Evolutionary conservation across 2,113 vertebrate species (phyloP), one percentile per base, ranked within the genome.

Genomic region (Atherinomorus stipes): DNA sequence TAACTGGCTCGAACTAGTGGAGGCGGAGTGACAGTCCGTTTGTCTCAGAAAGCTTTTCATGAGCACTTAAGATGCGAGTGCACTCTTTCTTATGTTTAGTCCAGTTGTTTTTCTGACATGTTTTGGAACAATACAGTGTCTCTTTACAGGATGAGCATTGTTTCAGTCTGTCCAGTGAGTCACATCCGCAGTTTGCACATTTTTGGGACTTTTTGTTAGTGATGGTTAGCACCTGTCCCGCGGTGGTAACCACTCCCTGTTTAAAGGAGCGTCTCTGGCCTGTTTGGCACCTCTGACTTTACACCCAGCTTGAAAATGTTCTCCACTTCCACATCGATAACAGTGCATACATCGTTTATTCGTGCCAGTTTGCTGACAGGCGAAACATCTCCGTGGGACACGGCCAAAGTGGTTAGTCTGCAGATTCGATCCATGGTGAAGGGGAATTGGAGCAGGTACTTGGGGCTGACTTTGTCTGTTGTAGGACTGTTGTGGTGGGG

Each of bases 261-360:
- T 88, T 88, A 85, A 83, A 64, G 53, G 49, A 11, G 12, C 38
- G n/a, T 72, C 63, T 19, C 34, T 54, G 1, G 23, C 26, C 0
- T 5, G 23, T 31, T 7, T 66, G 12, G 21, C 2, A 16, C 21
- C 42, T 34, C 62, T 50, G 31, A 16, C 49, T 28, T 42, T 78
- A 26, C 79, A 83, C 8, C 66, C 73, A 0, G 73, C 62, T 21
- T 67, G 79, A n/a, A n/a, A n/a, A n/a, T n/a, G n/a, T 11, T 88
- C 83, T 38, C 76, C 54, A 28, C 80, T 71, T 4, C 81, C 80
- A 76, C 86, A 85, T 22, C 28, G 2, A 4, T 59, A 81, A 21
- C 80, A 88, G 34, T 81, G 78, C 1, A 34, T 52, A 21, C 80
- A 81, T 11, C 38, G 7, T 31, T 67, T 57, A 4, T 74, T 31